phyloP scores from a whole-genome alignment of 2,888 invertebrate species.

The Protophormia terraenovae region DNA sequence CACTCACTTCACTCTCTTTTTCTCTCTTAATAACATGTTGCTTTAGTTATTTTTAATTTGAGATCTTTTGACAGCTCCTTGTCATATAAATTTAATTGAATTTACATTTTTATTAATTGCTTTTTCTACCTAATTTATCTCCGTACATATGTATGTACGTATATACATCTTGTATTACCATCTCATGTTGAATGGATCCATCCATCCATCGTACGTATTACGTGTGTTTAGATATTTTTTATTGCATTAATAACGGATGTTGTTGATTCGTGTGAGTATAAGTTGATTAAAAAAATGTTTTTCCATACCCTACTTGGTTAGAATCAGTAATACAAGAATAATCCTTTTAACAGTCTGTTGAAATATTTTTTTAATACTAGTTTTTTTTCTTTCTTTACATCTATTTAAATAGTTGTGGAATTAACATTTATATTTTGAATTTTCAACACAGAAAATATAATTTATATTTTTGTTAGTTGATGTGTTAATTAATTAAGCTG shows the following conservation, averaged over 20 bases:
- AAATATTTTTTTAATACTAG: no score
- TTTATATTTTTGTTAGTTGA: no score
- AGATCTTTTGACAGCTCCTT: conserved; percentile 79
- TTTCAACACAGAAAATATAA: no score
- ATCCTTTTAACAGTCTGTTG: neutral
- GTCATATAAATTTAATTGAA: conserved; percentile 81
- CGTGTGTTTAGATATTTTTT: conserved; percentile 13
- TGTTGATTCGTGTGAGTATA: conserved; percentile 2
- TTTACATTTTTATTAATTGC: conserved; percentile 80
- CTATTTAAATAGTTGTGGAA: no score
- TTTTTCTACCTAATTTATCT: conserved; percentile 65
- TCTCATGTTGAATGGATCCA: neutral
- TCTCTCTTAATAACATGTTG: conserved; percentile 49
- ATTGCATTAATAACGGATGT: conserved; percentile 34
- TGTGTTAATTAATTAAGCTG: neutral
- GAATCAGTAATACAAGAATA: neutral
- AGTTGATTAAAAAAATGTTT: conserved; percentile 13
- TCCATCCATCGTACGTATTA: neutral
- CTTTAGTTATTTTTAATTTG: conserved; percentile 79
- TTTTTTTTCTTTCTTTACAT: no score
- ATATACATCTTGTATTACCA: neutral
- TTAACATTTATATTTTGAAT: no score
- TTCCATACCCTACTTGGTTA: neutral
- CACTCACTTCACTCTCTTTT: conserved; percentile 11
- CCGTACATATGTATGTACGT: neutral